Evolutionary conservation across 2,888 invertebrate species (phyloP).

Genomic region (Pollenia griseotomentosa): DNA sequence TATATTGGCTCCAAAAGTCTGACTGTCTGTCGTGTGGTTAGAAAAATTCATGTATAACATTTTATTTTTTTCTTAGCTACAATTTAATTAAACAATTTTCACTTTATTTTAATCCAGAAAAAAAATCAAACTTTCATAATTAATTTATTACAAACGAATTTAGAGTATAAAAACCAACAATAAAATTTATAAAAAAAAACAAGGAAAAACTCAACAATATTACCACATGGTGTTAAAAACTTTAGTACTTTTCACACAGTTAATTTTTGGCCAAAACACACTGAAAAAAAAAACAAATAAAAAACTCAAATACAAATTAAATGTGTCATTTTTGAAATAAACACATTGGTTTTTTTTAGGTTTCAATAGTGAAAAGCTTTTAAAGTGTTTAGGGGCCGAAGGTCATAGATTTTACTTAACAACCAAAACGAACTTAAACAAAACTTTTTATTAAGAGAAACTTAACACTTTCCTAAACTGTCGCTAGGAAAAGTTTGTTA

Average conservation of each 20-base stretch:
- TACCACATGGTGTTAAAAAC: conserved; percentile 58
- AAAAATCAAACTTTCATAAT: conserved; percentile 44
- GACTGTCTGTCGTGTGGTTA: conserved; percentile 32
- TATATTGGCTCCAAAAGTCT: conserved; percentile 43
- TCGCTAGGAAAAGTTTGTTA: too few relatives aligned
- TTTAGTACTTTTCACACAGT: conserved; percentile 14
- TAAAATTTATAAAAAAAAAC: not conserved
- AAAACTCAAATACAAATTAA: conserved; percentile 51
- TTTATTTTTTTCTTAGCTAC: not conserved
- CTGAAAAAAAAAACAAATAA: conserved; percentile 5
- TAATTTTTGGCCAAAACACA: not conserved
- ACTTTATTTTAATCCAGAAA: not conserved
- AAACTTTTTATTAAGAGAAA: too few relatives aligned
- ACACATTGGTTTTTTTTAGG: not conserved
- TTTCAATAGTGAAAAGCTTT: too few relatives aligned
- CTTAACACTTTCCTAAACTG: too few relatives aligned
- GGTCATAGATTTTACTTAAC: too few relatives aligned
- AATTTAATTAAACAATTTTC: conserved; percentile 38
- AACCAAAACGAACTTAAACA: not conserved
- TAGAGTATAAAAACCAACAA: not conserved
- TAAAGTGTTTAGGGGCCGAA: too few relatives aligned
- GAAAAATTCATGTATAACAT: not conserved
- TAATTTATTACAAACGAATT: conserved; percentile 29
- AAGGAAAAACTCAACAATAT: conserved; percentile 39
- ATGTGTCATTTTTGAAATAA: conserved; percentile 65